Conservation (phyloP, 2,888 invertebrate species). For the Luperina nickerlii region DNA sequence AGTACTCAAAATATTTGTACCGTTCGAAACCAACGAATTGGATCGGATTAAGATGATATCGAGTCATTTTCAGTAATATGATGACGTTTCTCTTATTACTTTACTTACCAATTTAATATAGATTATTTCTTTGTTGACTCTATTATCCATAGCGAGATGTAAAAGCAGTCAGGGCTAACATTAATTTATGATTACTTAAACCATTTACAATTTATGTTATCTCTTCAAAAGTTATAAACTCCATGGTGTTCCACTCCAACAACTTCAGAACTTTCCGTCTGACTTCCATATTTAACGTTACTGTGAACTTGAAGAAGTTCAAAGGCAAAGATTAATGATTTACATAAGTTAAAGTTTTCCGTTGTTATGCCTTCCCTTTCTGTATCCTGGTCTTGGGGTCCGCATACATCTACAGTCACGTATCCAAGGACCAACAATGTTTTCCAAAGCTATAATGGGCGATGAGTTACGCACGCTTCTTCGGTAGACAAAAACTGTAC, state of each 20-base stretch:
- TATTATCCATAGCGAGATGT: neutral
- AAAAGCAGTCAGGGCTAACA: neutral
- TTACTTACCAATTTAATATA: neutral
- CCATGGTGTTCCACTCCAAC: neutral
- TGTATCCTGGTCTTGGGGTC: neutral
- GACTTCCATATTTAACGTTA: neutral
- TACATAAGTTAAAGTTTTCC: neutral
- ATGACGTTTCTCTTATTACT: neutral
- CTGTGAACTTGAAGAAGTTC: constrained; percentile 15
- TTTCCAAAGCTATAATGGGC: neutral
- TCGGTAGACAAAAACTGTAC: constrained; percentile 9
- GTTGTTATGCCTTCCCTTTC: neutral
- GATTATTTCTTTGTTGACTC: neutral
- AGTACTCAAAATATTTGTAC: constrained; percentile 20
- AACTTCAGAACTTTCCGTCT: neutral
- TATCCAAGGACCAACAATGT: neutral
- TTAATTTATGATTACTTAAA: neutral
- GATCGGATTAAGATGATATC: constrained; percentile 6
- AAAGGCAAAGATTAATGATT: neutral
- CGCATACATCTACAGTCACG: neutral
- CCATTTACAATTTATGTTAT: neutral
- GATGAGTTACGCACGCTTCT: neutral
- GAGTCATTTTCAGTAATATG: constrained; percentile 11
- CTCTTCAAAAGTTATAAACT: neutral
- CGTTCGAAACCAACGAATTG: constrained; percentile 22